These are phyloP conservation scores for Prietella phreatophila DNA, from an alignment of 2,113 vertebrate genomes.

Conservation along the genomic window DNA sequence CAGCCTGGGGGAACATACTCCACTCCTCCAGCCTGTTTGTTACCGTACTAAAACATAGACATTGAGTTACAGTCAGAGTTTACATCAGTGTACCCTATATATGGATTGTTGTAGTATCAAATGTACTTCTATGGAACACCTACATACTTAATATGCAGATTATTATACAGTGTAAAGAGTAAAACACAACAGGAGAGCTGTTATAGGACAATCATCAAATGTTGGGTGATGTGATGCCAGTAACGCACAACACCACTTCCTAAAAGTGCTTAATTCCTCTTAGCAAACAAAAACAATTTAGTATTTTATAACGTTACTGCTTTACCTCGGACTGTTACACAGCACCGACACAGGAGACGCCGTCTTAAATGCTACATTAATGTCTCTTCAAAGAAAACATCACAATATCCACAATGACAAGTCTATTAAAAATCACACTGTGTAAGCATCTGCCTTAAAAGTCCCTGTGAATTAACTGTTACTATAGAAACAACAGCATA, in stretches of 20 bases:
- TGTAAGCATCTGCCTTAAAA: background rate
- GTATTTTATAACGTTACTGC: background rate
- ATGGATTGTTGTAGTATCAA: background rate
- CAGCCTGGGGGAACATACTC: constrained; percentile 88
- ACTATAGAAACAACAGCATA: background rate
- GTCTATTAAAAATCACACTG: background rate
- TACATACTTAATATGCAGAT: background rate
- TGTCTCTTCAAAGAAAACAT: background rate
- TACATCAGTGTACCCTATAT: background rate
- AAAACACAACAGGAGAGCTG: background rate
- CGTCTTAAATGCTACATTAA: background rate
- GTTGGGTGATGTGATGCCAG: background rate
- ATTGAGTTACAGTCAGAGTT: constrained; percentile 6
- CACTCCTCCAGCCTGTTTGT: constrained; percentile 83
- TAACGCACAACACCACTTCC: background rate
- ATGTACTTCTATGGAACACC: background rate
- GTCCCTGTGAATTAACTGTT: background rate
- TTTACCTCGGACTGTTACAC: background rate
- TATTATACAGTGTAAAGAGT: background rate
- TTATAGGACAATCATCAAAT: background rate
- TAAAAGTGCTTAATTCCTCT: background rate
- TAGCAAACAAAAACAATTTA: background rate
- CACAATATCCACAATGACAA: background rate
- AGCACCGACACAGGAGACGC: background rate
- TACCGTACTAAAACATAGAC: constrained; percentile 81